Base-by-base conservation (phyloP, 2,797 vertebrate species). In the Chromis chromis region DNA sequence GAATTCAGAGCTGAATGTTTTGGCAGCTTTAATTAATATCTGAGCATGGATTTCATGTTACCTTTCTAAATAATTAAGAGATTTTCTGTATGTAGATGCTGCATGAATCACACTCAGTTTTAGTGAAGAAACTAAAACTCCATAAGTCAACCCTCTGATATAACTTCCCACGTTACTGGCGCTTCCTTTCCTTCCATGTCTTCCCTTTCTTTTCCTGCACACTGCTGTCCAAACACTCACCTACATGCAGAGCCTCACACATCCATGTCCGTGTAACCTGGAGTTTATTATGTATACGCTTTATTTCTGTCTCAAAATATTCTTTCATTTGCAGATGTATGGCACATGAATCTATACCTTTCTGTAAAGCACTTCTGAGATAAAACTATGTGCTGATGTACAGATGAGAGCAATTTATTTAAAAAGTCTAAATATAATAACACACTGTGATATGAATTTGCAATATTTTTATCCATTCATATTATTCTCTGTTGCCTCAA, bases 181-280 rank as follows among this genome's bases (percentile, higher is more conserved):
- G 50, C 71, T 73, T 73, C 56, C 25, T 76, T 54, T 70, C 60
- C 36, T 21, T 68, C 33, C 27, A 1, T 8, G 40, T 68, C 58
- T 22, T 66, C 31, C 52, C 39, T 57, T 48, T 40, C 36, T 60
- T 52, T 60, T 52, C 12, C 40, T 44, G 33, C 28, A 50, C 50
- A 24, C 4, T 25, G 39, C 17, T 27, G 21, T 61, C 42, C 33
- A n/a, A 7, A 27, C 54, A 48, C 19, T 54, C 63, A 63, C 24
- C 59, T 28, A 52, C 42, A 60, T 4, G 22, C 46, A 66, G 28
- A 10, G 10, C 4, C 33, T 66, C 42, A 50, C 55, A 65, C 48
- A 60, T n/a, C 2, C 19, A 40, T 3, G 17, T 25, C 24, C 17
- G 14, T 8, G 24, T 53, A 14, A 49, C 54, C 40, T 65, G 33